Conservation (phyloP, 2,797 vertebrate genomes). For the Sphaeramia orbicularis region DNA sequence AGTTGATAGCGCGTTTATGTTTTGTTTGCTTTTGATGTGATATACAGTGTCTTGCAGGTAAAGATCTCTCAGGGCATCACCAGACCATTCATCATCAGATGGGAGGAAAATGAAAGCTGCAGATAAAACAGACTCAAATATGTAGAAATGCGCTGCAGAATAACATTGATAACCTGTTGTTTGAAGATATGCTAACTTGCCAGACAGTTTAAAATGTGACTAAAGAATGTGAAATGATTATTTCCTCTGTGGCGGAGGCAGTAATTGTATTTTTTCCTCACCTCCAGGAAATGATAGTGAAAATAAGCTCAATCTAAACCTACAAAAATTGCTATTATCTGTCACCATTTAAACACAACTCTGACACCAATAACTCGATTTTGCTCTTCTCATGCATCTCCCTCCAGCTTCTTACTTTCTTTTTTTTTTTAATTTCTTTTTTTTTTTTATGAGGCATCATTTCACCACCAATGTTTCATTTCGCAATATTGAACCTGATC, state of each 20-base stretch:
- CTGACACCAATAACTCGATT: constrained; percentile 73
- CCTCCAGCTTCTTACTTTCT: constrained; percentile 31
- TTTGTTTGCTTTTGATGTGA: constrained; percentile 70
- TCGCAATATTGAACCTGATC: constrained; percentile 58
- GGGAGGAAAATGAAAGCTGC: constrained; percentile 10
- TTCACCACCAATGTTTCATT: constrained; percentile 57
- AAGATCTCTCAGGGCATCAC: constrained; percentile 58
- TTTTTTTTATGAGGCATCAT: constrained; percentile 65
- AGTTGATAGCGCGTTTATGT: constrained; percentile 60
- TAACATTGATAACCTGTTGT: constrained; percentile 32
- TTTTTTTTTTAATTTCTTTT: too few species aligned
- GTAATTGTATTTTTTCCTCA: constrained; percentile 69
- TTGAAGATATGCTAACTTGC: constrained; percentile 43
- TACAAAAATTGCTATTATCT: constrained; percentile 76
- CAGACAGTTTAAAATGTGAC: constrained; percentile 26
- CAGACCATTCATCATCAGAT: constrained; percentile 63
- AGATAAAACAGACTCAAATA: constrained; percentile 25
- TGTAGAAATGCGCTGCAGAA: constrained; percentile 26
- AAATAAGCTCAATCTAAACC: constrained; percentile 65
- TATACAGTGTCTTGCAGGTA: constrained; percentile 63
- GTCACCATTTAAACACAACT: constrained; percentile 75
- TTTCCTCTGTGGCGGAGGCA: constrained; percentile 47
- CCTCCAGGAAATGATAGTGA: constrained; percentile 62
- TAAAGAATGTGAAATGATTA: constrained; percentile 50
- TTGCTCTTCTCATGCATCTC: constrained; percentile 41